Percentiles rank a stretch among this genome's conserved stretches.
Evolutionary conservation across 2,797 vertebrate genomes (phyloP).

Genomic region (Hafferia zeledoni): DNA sequence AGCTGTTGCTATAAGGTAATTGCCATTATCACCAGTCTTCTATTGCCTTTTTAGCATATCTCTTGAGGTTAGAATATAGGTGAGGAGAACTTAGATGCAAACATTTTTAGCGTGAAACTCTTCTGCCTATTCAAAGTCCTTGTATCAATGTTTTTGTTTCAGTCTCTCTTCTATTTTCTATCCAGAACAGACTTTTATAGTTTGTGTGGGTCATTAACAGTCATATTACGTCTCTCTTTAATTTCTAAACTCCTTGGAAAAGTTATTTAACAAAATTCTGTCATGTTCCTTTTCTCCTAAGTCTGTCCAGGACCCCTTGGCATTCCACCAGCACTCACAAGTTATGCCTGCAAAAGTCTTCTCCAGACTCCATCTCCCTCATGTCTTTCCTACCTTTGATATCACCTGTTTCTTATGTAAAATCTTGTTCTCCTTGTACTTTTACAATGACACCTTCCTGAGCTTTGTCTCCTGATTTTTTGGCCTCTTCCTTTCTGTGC

Average conservation of each 20-base stretch:
- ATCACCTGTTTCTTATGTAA: neutral
- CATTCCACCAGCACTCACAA: neutral
- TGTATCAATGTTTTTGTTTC: neutral
- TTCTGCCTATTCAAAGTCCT: neutral
- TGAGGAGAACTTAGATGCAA: neutral
- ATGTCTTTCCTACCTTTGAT: neutral
- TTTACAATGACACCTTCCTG: neutral
- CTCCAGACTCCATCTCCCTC: neutral
- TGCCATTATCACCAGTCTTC: neutral
- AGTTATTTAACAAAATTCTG: neutral
- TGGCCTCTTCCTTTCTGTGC: neutral
- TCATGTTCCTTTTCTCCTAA: neutral
- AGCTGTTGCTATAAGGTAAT: neutral
- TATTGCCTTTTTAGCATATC: neutral
- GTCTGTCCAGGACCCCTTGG: neutral
- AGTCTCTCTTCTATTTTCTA: neutral
- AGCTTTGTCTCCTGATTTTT: neutral
- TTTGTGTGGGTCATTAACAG: neutral
- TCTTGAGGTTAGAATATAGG: neutral
- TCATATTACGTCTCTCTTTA: neutral
- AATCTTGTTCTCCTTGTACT: neutral
- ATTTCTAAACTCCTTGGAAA: neutral
- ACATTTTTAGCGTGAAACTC: neutral
- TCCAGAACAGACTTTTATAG: neutral
- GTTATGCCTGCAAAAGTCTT: neutral